Evolutionary conservation across 1,140 invertebrate genomes (phyloP), one percentile per base, ranked within the genome.

Genomic region (Pseudobourletiella spinata): DNA sequence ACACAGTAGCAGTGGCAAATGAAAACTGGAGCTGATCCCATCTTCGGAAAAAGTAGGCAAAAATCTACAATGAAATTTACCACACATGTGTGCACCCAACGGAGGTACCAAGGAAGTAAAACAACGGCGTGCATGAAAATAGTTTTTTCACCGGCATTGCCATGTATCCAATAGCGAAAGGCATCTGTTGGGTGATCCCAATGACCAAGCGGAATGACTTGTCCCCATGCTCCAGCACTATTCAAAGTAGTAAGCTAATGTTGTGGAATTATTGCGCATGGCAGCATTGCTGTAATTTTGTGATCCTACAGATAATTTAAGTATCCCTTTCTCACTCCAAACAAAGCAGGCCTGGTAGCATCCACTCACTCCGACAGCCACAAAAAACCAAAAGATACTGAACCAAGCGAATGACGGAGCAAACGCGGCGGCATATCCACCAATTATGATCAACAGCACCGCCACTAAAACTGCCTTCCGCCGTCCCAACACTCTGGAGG

Each of bases 261-360:
- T n/a, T n/a, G n/a, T n/a, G n/a, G n/a, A n/a, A n/a, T n/a, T n/a
- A n/a, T n/a, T n/a, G n/a, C n/a, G n/a, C n/a, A n/a, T n/a, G n/a
- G n/a, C n/a, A n/a, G n/a, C n/a, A n/a, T n/a, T n/a, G n/a, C n/a
- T n/a, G n/a, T n/a, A n/a, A n/a, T n/a, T n/a, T n/a, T n/a, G n/a
- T n/a, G n/a, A n/a, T n/a, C n/a, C n/a, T n/a, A n/a, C n/a, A n/a
- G n/a, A n/a, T n/a, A n/a, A n/a, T n/a, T n/a, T n/a, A n/a, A n/a
- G n/a, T n/a, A n/a, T n/a, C n/a, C n/a, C n/a, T n/a, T n/a, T n/a
- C n/a, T n/a, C n/a, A n/a, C n/a, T n/a, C n/a, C 86, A 73, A 16
- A 87, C 84, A 48, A 86, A 85, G 11, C 83, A 84, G 26, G 84
- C 83, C 68, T 86, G 86, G 2, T 86, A 84, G 22, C 85, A 83